Conservation (phyloP, 2,888 invertebrate genomes). For the Epiperipatus broadwayi region DNA sequence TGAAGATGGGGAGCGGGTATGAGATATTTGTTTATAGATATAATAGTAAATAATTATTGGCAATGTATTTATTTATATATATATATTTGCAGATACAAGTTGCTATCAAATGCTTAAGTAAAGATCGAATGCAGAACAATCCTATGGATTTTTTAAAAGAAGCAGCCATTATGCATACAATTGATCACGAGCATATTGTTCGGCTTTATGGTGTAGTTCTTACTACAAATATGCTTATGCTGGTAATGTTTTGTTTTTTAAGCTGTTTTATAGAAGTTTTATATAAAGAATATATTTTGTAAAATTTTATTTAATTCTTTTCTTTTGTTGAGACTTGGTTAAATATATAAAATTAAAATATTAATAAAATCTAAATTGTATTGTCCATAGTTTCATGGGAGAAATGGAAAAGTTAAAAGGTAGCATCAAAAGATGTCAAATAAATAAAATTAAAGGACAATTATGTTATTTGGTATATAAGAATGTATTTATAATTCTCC, state of each 20-base stretch:
- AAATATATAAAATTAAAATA: background rate
- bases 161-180: conserved; percentile 93
- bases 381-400: too few species aligned
- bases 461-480: too few species aligned
- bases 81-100: conserved; percentile 54
- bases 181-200: conserved; percentile 90
- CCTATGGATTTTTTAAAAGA: conserved; percentile 93
- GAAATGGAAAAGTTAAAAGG: too few species aligned
- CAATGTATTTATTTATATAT: too few species aligned
- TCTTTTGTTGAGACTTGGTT: background rate
- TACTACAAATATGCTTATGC: conserved; percentile 62
- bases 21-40: conserved; percentile 15
- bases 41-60: too few species aligned
- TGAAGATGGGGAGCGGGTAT: conserved; percentile 61
- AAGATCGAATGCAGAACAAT: conserved; percentile 85
- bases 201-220: conserved; percentile 91
- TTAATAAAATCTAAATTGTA: too few species aligned
- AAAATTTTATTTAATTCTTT: background rate
- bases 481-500: too few species aligned
- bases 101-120: conserved; percentile 84
- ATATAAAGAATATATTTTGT: background rate
- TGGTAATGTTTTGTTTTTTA: conserved; percentile 28
- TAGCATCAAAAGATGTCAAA: too few species aligned
- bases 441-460: too few species aligned
- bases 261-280: background rate